Percentiles rank a stretch among this genome's conserved stretches.
Evolutionary conservation across 2,888 invertebrate species (phyloP).

Genomic region (Troilus luridus): DNA sequence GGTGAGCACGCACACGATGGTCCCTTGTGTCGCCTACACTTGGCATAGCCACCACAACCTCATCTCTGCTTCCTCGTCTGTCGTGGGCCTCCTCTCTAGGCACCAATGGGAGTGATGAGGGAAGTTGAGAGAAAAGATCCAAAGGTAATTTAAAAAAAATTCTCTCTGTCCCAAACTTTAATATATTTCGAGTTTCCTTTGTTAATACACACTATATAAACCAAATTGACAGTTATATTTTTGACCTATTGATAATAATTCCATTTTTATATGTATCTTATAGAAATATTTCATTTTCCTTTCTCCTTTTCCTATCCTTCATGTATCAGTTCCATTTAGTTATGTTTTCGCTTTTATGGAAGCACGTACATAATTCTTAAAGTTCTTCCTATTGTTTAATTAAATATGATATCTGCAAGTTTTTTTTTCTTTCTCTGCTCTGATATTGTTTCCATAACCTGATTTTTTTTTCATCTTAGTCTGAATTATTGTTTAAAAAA

Average conservation of each 20-base stretch:
- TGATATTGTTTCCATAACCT: not conserved
- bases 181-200: constrained; percentile 44
- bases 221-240: constrained; percentile 15
- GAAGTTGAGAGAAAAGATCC: constrained; percentile 56
- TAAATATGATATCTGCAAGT: not conserved
- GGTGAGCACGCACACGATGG: constrained; percentile 45
- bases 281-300: constrained; percentile 14
- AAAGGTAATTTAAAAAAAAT: constrained; percentile 54
- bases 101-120: constrained; percentile 45
- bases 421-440: not conserved
- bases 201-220: constrained; percentile 9
- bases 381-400: not conserved
- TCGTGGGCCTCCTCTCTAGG: constrained; percentile 38
- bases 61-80: constrained; percentile 42
- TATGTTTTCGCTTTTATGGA: not conserved
- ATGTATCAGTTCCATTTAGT: not conserved
- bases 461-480: too few relatives aligned
- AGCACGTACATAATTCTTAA: not conserved
- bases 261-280: constrained; percentile 1
- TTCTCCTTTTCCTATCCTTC: not conserved
- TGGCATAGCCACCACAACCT: constrained; percentile 18
- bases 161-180: constrained; percentile 57
- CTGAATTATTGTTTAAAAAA: too few relatives aligned
- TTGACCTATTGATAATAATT: not conserved
- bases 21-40: constrained; percentile 30